These are phyloP conservation scores for Paramormyrops hopkinsi DNA, from an alignment of 2,797 vertebrate genomes.

Conservation along the genomic window DNA sequence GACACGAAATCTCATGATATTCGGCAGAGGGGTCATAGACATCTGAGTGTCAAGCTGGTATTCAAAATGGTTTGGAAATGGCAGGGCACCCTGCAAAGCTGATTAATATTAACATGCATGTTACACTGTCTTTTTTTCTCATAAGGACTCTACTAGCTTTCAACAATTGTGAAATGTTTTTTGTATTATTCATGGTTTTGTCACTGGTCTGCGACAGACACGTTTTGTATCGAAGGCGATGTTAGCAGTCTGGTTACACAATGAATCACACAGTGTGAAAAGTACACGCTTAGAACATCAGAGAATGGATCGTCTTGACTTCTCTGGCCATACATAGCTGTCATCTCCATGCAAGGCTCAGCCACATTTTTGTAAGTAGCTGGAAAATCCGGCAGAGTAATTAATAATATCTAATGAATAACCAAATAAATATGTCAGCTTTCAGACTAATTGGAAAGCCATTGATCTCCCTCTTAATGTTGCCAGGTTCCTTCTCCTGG, in stretches of 20 bases:
- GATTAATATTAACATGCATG: not conserved
- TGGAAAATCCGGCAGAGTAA: not conserved
- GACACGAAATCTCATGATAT: not conserved
- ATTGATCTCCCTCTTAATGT: slow-evolving; percentile 5
- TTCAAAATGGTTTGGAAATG: not conserved
- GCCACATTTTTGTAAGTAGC: not conserved
- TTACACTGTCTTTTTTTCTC: not conserved
- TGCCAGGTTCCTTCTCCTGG: not conserved
- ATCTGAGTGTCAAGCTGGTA: not conserved
- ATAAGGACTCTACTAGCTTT: not conserved
- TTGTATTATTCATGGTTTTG: slow-evolving; percentile 8
- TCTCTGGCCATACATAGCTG: not conserved
- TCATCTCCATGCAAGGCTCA: not conserved
- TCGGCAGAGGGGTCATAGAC: not conserved
- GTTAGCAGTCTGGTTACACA: not conserved
- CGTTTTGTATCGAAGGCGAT: slow-evolving; percentile 4
- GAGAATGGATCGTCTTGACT: not conserved
- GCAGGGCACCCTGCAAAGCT: not conserved
- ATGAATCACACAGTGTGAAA: slow-evolving; percentile 1
- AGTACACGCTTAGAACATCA: not conserved
- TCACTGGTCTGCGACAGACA: not conserved
- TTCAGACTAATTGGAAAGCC: not conserved
- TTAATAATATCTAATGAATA: not conserved
- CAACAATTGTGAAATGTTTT: not conserved
- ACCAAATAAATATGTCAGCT: not conserved